Evolutionary conservation across 2,113 vertebrate genomes (phyloP), one percentile per base, ranked within the genome.

Genomic region (Oceanites oceanicus): DNA sequence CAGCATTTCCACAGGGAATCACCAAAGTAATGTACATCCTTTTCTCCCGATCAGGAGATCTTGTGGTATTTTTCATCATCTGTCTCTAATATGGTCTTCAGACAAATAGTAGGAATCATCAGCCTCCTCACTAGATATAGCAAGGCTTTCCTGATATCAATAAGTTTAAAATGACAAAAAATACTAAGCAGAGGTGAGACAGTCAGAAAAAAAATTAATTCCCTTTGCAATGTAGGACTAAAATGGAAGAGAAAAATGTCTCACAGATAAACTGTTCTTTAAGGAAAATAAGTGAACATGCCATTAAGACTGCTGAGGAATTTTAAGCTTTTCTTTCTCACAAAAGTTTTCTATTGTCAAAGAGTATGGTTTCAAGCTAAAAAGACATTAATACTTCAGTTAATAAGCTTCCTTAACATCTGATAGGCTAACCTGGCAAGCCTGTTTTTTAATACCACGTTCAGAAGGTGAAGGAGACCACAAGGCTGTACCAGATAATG

Each of bases 1-100:
- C 93, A 96, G 44, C 62, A 92, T 95, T 97, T 97, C 91, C 82
- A 55, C 49, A 40, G 92, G 92, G 96, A 96, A 94, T 30, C 78
- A 61, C 66, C 9, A 75, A 85, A 82, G 45, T 34, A 71, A 61
- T 89, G 23, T 88, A 95, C 91, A 89, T 80, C 55, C 12, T 68
- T 90, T 86, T 66, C 55, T 94, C n/a, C 76, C 0, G 7, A 68
- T 77, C 85, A 50, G 32, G 50, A 95, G 94, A 90, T 85, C 34
- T 65, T 84, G 34, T 7, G 18, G 36, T 36, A 81, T 93, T 89
- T 97, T 97, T 88, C 47, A 85, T 87, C 47, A 74, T 83, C 63
- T 78, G 5, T 88, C 76, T 94, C 42, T 82, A 88, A 86, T 42
- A 81, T 18, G 36, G 19, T 71, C 26, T 89, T 92, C 83, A 96